Evolutionary conservation across 2,888 invertebrate species (phyloP), one percentile per base, ranked within the genome.

Genomic region (Uropetala carovei): DNA sequence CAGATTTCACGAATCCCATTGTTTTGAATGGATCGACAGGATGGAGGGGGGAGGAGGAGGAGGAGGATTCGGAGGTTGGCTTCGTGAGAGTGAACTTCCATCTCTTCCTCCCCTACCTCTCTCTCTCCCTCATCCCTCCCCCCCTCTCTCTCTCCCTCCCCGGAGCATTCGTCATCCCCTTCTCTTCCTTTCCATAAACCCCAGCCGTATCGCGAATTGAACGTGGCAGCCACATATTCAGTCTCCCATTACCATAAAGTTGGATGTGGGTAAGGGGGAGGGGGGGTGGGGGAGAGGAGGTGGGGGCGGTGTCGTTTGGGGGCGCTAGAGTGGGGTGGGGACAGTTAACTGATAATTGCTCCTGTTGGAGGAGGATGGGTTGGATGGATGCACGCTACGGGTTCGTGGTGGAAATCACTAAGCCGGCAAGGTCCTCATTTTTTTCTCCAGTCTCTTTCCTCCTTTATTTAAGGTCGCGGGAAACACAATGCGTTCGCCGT

Each of bases 161-260:
- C 75, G 75, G 75, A 75, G 22, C 22, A 2, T 75, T 75, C 22
- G 22, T 75, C 27, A 75, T 75, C 22, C 75, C 75, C 75, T 18
- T 27, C 43, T 43, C 43, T 43, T 27, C 68, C 22, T 68, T 68
- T 22, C n/a, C 27, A 75, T n/a, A n/a, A 43, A 43, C 22, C 68
- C 68, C 68, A 18, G 10, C 27, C 22, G 27, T 75, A 75, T 75
- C 75, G 22, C 75, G 75, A 27, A 75, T 43, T 43, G 43, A 43
- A 5, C 43, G 43, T 43, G 1, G 75, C 75, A 27, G 75, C 75
- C 75, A 27, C 75, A 75, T 75, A 22, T 75, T 13, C 75, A 22
- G 75, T 27, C 10, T 75, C 27, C 75, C 75, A 75, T 75, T 75
- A 75, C 75, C 75, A 75, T 75, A 75, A 75, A 75, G 75, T 75